Evolutionary conservation across 2,797 vertebrate genomes (phyloP).

Genomic region (Cryptoprocta ferox): DNA sequence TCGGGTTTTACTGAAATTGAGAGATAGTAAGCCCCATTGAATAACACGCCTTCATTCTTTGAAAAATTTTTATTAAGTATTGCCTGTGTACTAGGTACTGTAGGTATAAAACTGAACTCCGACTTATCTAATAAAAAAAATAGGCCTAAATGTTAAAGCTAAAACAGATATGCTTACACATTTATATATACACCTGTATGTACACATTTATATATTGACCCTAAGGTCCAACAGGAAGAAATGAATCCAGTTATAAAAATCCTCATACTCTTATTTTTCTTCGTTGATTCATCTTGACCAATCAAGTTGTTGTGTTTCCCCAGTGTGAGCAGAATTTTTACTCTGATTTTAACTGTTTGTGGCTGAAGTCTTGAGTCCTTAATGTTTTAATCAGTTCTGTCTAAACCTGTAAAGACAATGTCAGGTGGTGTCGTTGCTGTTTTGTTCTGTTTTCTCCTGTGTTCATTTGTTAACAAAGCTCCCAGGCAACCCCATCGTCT

Average conservation of each 20-base stretch:
- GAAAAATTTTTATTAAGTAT: slow-evolving; percentile 7
- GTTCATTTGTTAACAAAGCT: background rate
- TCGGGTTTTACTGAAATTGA: slow-evolving; percentile 35
- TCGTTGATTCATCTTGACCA: background rate
- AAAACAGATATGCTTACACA: background rate
- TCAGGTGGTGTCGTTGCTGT: background rate
- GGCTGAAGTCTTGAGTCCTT: background rate
- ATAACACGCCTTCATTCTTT: slow-evolving; percentile 1
- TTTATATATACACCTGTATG: background rate
- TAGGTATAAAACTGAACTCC: slow-evolving; percentile 8
- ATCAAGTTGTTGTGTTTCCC: background rate
- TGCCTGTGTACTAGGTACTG: background rate
- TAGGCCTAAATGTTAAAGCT: background rate
- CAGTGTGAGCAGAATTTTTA: background rate
- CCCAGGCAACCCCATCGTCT: background rate
- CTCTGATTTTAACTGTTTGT: slow-evolving; percentile 34
- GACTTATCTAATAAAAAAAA: slow-evolving; percentile 22
- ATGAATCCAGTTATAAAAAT: background rate
- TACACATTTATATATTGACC: background rate
- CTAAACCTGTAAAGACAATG: background rate
- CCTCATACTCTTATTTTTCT: background rate
- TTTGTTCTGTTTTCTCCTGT: background rate
- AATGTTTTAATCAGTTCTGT: background rate
- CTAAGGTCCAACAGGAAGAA: background rate
- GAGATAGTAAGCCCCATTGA: background rate